A percentile compares a stretch with the other conserved stretches of the same genome.
These are phyloP conservation scores for Drosophila tanythrix DNA, from an alignment of 2,888 invertebrate genomes.

Conservation along the genomic window DNA sequence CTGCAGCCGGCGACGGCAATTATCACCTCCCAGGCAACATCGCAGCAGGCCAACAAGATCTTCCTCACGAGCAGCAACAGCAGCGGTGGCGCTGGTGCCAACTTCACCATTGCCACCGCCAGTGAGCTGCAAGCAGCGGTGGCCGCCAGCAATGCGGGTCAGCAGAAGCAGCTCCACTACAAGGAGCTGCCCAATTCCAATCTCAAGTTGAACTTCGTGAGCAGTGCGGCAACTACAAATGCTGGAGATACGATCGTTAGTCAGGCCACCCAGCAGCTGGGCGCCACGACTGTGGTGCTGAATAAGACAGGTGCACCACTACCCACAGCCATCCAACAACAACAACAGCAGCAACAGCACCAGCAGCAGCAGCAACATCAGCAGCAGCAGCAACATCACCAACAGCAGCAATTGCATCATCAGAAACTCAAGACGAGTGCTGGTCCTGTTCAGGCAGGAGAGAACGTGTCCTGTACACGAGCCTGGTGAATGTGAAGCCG, in stretches of 20 bases:
- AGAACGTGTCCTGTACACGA: constrained; percentile 84
- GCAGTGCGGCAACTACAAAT: constrained; percentile 56
- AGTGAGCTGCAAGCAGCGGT: constrained; percentile 78
- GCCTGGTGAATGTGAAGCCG: constrained; percentile 82
- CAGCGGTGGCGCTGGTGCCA: constrained; percentile 67
- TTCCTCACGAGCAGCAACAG: constrained; percentile 81
- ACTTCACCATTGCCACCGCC: constrained; percentile 82
- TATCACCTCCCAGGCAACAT: constrained; percentile 79
- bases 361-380: constrained; percentile 52
- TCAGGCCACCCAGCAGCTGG: constrained; percentile 68
- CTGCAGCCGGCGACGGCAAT: constrained; percentile 84
- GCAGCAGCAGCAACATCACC: constrained; percentile 58
- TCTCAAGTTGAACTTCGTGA: constrained; percentile 84
- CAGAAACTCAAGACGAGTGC: constrained; percentile 77
- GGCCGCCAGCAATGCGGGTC: constrained; percentile 46
- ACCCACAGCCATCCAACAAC: constrained; percentile 46
- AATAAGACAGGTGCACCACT: constrained; percentile 67
- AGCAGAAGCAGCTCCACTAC: constrained; percentile 82
- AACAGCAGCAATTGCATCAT: constrained; percentile 63
- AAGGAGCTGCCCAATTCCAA: constrained; percentile 83
- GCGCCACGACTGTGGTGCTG: constrained; percentile 74
- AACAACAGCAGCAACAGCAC: constrained; percentile 63
- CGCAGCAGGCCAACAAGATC: constrained; percentile 82
- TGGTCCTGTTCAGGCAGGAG: constrained; percentile 46
- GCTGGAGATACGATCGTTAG: constrained; percentile 60